phyloP scores from a whole-genome alignment of 2,888 invertebrate species.

The Microplitis manilae region DNA sequence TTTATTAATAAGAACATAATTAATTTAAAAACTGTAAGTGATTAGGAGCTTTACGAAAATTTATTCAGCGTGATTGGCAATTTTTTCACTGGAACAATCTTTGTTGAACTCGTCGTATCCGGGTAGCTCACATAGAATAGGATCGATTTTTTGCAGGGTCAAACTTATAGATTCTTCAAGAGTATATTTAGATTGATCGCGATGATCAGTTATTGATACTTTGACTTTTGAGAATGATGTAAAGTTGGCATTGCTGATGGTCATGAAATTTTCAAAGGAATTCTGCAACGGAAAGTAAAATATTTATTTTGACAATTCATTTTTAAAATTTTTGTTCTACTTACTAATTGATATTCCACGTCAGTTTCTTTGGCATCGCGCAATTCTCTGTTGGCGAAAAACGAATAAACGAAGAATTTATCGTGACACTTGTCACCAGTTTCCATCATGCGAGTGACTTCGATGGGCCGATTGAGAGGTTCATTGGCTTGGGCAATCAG shows the following conservation, averaged over 20 bases:
- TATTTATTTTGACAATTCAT: background rate
- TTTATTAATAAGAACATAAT: background rate
- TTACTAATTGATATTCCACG: background rate
- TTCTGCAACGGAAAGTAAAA: constrained; percentile 13
- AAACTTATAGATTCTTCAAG: constrained; percentile 21
- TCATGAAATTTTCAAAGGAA: constrained; percentile 9
- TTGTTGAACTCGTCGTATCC: background rate
- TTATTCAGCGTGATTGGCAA: background rate
- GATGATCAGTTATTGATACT: background rate
- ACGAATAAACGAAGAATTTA: constrained; percentile 27
- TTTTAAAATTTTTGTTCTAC: background rate
- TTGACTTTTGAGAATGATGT: constrained; percentile 7
- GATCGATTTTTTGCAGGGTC: background rate
- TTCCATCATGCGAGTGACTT: constrained; percentile 7
- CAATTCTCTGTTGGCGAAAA: constrained; percentile 26
- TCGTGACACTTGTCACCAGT: constrained; percentile 10
- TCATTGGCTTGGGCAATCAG: background rate
- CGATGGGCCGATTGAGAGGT: background rate
- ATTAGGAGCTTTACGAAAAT: background rate
- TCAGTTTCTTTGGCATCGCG: background rate
- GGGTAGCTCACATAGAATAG: background rate
- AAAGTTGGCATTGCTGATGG: constrained; percentile 17
- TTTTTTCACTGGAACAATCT: constrained; percentile 5
- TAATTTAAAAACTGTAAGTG: background rate
- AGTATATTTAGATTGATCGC: constrained; percentile 15